Conservation (phyloP, 1,140 invertebrate genomes). For the Bactericera cockerelli region DNA sequence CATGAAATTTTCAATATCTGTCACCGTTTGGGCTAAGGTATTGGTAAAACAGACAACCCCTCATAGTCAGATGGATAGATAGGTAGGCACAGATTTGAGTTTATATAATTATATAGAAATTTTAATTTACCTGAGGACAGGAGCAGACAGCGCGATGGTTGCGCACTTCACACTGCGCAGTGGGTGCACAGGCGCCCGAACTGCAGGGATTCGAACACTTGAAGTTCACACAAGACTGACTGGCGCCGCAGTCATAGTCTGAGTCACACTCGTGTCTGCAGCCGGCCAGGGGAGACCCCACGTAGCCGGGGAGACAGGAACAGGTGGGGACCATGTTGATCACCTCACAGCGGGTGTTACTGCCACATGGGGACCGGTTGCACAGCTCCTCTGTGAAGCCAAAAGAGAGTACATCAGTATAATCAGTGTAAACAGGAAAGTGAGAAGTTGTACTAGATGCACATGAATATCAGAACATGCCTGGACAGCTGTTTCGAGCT, state of each 20-base stretch:
- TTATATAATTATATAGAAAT: no score
- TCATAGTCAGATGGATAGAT: no score
- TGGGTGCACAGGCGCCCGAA: constrained; percentile 51
- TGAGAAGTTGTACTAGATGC: no score
- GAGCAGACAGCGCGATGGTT: constrained; percentile 64
- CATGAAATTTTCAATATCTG: no score
- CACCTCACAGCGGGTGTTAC: constrained; percentile 62
- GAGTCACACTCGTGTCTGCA: constrained; percentile 63
- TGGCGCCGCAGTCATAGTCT: constrained; percentile 51
- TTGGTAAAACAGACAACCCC: no score
- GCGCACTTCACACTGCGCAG: constrained; percentile 58
- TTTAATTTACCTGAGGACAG: constrained; percentile 61
- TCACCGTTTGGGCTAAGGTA: no score
- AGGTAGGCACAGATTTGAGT: no score
- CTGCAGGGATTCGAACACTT: constrained; percentile 61
- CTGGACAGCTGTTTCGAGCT: no score
- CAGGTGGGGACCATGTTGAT: constrained; percentile 56
- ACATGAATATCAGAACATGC: no score
- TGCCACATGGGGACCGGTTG: constrained; percentile 59
- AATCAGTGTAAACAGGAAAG: no score
- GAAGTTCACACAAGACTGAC: constrained; percentile 53
- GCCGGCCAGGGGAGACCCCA: constrained; percentile 52
- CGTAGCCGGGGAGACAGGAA: constrained; percentile 50
- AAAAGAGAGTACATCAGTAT: no score
- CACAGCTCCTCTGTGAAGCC: constrained; percentile 59